A percentile compares a stretch with the other conserved stretches of the same genome.
Conservation (phyloP, 2,888 invertebrate species). For the Rhabditoides inermis region DNA sequence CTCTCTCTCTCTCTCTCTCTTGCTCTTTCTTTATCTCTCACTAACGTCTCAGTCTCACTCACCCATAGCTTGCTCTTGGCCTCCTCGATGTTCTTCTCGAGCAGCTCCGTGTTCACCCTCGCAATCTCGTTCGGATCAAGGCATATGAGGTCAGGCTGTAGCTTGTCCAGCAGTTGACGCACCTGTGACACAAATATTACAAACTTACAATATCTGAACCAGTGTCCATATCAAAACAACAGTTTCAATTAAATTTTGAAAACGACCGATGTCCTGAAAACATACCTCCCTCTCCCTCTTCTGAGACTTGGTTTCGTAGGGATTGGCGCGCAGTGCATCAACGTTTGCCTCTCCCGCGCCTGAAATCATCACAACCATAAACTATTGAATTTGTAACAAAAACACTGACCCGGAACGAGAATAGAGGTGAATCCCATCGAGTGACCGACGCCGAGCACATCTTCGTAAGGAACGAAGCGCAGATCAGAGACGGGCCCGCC, state of each 20-base stretch:
- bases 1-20: too few relatives aligned
- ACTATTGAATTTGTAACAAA: neutral
- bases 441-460: constrained; percentile 82
- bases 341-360: constrained; percentile 88
- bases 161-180: constrained; percentile 56
- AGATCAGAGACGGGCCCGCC: constrained; percentile 66
- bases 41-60: too few relatives aligned
- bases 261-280: too few relatives aligned
- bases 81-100: constrained; percentile 12
- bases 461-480: constrained; percentile 91
- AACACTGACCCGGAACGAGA: constrained; percentile 71
- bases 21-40: too few relatives aligned
- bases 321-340: constrained; percentile 89
- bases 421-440: constrained; percentile 73
- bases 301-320: constrained; percentile 83
- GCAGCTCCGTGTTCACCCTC: constrained; percentile 67
- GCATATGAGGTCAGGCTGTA: constrained; percentile 84
- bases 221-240: too few relatives aligned
- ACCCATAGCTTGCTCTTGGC: constrained; percentile 27
- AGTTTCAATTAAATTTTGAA: too few relatives aligned
- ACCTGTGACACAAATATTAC: too few relatives aligned
- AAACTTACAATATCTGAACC: too few relatives aligned
- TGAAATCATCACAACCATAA: constrained; percentile 44
- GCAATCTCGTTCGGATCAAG: constrained; percentile 75
- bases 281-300: constrained; percentile 85